Evolutionary conservation across 2,888 invertebrate genomes (phyloP), one percentile per base, ranked within the genome.

Genomic region (Mythimna pallens): DNA sequence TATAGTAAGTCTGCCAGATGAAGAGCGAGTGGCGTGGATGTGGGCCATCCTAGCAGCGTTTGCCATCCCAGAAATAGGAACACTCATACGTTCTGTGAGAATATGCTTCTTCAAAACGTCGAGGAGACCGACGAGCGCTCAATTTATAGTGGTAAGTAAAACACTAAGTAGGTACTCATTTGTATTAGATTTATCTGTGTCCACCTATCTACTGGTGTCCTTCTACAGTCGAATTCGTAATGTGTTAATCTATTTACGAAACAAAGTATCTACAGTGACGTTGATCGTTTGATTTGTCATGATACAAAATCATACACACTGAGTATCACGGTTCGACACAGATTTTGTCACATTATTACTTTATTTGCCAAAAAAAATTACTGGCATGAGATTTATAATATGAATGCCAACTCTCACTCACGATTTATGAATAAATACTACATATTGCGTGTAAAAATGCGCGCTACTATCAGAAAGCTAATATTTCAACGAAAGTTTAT

Each of bases 81-180:
- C 98, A 3, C 96, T 99, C 80, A 98, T 99, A 87, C 97, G 99
- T 71, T 97, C 99, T 40, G 96, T 97, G 67, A 97, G 99, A 89
- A 99, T 99, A 92, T 99, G 99, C 92, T 98, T 98, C 91, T 99
- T 99, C 96, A 99, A 99, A 92, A 98, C 98, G 0, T 98, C 98
- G 90, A 98, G 97, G 92, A 97, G 97, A 86, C 98, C 99, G 0
- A 95, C 96, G 1, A 97, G 97, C 66, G 94, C 93, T 58, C 96
- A 96, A 78, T 96, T 96, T 86, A 86, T 96, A 90, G 94, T 96
- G 89, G 96, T 96, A 89, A 89, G 93, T 90, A 97, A 36, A 30
- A 36, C 6, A 36, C 14, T 65, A 36, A 9, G 36, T 36, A 36
- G 36, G 9, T 36, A 47, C 1, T 54, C 17, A 43, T 8, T 54